Base-by-base conservation (phyloP, 2,797 vertebrate species). In the Schizothorax lantsangensis region DNA sequence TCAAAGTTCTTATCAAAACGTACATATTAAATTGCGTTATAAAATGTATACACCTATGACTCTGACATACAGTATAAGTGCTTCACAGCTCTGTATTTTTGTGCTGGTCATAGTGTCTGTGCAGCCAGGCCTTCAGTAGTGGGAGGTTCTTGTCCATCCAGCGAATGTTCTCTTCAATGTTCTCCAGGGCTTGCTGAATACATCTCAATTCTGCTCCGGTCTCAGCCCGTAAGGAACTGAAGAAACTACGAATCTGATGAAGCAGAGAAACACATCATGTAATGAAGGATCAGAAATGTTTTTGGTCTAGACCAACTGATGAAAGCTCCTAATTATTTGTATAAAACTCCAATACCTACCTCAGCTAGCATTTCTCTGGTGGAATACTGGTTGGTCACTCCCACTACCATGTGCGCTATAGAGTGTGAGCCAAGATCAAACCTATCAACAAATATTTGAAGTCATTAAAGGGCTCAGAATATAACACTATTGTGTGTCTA, bases 111-210 rank as follows among this genome's bases (percentile, higher is more conserved):
- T 77, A 62, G 0, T 72, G 40, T 19, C 36, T 91, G 88, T 94
- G 84, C 84, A 96, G 89, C 97, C 97, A 98, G 4, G 79, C 87
- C 92, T 94, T 92, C 75, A 98, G 93, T 87, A 96, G 90, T 30
- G 96, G 95, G 26, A 96, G 91, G 92, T 97, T 96, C 69, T 89
- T 92, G 59, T 98, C 95, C 95, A 95, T 97, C 97, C 98, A 97
- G 12, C 94, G 93, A 89, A 98, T 97, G 87, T 98, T 98, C 78
- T 98, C 96, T 85, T 96, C 95, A 8, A 98, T 97, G 79, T 92
- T 96, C 93, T 98, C 96, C 23, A 96, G 88, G 9, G 95, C 88
- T 92, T 98, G 97, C 84, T 96, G 95, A 88, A 98, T 95, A 78
- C 97, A 97, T 14, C 96, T 95, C 86, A 98, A 95, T 87, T 95